phyloP scores from a whole-genome alignment of 2,888 invertebrate genomes.

The Papilio protenor region DNA sequence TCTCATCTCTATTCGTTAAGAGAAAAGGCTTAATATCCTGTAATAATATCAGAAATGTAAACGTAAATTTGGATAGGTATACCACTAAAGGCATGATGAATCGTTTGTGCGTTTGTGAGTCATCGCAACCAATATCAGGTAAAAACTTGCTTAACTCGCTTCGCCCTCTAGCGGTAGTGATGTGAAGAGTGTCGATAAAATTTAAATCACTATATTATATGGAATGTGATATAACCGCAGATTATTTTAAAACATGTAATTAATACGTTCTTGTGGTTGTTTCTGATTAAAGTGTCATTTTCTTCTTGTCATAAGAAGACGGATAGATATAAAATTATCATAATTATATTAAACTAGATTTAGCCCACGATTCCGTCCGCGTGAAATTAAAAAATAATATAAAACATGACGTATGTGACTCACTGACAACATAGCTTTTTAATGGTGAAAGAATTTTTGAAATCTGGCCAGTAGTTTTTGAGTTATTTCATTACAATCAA shows the following conservation, averaged over 20 bases:
- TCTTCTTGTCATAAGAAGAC: neutral
- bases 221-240: slow-evolving; percentile 12
- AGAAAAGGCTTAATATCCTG: neutral
- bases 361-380: too few relatives aligned
- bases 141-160: slow-evolving; percentile 50
- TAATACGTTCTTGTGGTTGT: slow-evolving; percentile 10
- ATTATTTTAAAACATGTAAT: slow-evolving; percentile 19
- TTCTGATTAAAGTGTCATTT: slow-evolving; percentile 19
- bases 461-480: too few relatives aligned
- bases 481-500: too few relatives aligned
- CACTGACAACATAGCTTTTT: too few relatives aligned
- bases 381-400: too few relatives aligned
- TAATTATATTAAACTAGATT: neutral
- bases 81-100: slow-evolving; percentile 53
- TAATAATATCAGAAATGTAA: neutral
- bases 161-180: slow-evolving; percentile 34
- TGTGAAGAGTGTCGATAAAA: slow-evolving; percentile 13
- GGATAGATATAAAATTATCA: neutral
- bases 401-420: too few relatives aligned
- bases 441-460: too few relatives aligned
- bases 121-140: slow-evolving; percentile 53
- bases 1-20: neutral
- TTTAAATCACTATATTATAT: slow-evolving; percentile 1
- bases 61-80: slow-evolving; percentile 42
- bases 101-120: slow-evolving; percentile 55